These are phyloP conservation scores for Cephalopterus ornatus DNA, from an alignment of 2,113 vertebrate genomes.

Conservation along the genomic window DNA sequence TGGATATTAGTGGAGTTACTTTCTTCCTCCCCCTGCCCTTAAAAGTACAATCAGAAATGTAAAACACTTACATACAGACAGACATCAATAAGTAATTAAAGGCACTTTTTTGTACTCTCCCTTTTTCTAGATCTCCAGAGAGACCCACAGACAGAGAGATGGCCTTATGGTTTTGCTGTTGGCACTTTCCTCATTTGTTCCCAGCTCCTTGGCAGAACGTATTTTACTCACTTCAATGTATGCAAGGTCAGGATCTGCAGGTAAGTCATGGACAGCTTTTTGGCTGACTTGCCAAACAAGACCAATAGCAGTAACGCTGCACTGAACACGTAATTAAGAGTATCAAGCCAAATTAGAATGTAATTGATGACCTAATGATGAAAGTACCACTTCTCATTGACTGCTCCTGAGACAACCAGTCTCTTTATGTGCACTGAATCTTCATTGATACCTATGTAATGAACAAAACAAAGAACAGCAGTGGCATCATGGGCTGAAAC, in stretches of 20 bases:
- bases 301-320: not conserved
- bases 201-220: not conserved
- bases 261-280: not conserved
- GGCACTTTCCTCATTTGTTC: not conserved
- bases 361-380: not conserved
- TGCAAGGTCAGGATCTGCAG: not conserved
- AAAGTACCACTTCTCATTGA: not conserved
- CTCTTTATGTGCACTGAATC: not conserved
- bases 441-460: not conserved
- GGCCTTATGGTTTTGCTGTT: not conserved
- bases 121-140: not conserved
- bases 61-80: not conserved
- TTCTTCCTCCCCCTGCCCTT: not conserved
- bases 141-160: not conserved
- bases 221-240: not conserved
- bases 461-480: not conserved
- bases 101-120: fast-evolving
- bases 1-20: not conserved
- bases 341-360: not conserved
- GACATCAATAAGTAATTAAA: not conserved
- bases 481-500: not conserved
- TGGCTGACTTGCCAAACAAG: not conserved
- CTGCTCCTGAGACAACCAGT: not conserved
- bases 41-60: not conserved
- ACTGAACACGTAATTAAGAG: not conserved